Evolutionary conservation across 2,888 invertebrate species (phyloP).

Genomic region (Drosophila ezoana): DNA sequence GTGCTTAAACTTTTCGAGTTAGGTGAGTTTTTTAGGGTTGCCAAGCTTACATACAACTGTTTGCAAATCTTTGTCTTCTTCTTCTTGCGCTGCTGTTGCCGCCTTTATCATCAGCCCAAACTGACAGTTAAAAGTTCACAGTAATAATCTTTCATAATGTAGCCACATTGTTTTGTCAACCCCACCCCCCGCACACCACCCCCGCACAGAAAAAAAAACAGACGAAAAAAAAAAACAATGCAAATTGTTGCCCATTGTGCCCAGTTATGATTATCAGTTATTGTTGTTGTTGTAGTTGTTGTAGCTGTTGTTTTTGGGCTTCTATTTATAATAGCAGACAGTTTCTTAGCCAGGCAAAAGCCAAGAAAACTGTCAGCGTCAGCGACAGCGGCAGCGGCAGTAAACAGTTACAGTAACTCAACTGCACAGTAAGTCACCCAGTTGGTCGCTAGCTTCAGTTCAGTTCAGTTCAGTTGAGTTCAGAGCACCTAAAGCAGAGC

Average conservation of each 20-base stretch:
- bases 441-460: constrained; percentile 36
- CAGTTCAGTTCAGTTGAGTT: constrained; percentile 59
- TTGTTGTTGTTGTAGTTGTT: constrained; percentile 51
- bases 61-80: neutral
- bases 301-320: constrained; percentile 16
- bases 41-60: neutral
- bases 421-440: constrained; percentile 58
- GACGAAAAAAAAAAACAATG: constrained; percentile 40
- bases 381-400: neutral
- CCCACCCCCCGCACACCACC: constrained; percentile 4
- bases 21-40: neutral
- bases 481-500: constrained; percentile 63
- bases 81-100: neutral
- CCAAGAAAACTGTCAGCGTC: constrained; percentile 29
- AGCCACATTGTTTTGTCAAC: constrained; percentile 42
- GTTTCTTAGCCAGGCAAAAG: constrained; percentile 38
- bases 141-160: constrained; percentile 71
- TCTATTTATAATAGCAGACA: constrained; percentile 46
- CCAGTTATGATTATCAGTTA: constrained; percentile 73
- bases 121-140: constrained; percentile 55
- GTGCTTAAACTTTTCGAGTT: neutral
- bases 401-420: constrained; percentile 23
- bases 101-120: constrained; percentile 8
- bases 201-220: neutral
- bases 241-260: constrained; percentile 73